phyloP scores from a whole-genome alignment of 2,888 invertebrate genomes.

The Caenorhabditis sp. region DNA sequence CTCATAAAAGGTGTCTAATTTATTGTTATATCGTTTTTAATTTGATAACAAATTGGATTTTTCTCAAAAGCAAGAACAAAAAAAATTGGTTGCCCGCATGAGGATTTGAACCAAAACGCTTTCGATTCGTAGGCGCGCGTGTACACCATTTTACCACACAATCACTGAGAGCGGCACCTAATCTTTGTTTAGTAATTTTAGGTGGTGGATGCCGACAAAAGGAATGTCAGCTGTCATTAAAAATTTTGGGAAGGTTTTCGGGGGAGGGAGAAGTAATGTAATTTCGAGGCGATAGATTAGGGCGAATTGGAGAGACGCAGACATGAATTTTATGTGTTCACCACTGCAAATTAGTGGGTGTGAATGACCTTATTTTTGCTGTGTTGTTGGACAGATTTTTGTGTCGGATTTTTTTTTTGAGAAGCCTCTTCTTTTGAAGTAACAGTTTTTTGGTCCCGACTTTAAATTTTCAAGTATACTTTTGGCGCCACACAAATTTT shows the following conservation, averaged over 20 bases:
- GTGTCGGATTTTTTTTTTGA: not conserved
- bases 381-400: not conserved
- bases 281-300: not conserved
- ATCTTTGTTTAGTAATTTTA: not conserved
- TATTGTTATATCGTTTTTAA: not conserved
- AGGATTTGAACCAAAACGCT: not conserved
- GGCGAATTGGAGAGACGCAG: not conserved
- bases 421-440: too few relatives aligned
- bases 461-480: too few relatives aligned
- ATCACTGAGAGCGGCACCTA: too few relatives aligned
- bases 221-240: not conserved
- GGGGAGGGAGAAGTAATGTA: not conserved
- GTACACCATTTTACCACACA: too few relatives aligned
- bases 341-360: constrained; percentile 1
- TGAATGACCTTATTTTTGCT: constrained; percentile 4
- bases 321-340: not conserved
- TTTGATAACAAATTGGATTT: not conserved
- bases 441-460: too few relatives aligned
- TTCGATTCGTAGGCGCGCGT: too few relatives aligned
- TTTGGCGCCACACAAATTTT: too few relatives aligned
- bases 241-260: too few relatives aligned
- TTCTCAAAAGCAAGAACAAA: not conserved
- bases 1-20: constrained; percentile 4
- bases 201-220: not conserved
- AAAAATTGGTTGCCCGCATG: not conserved